Conservation (phyloP, 2,888 invertebrate genomes). For the Phaedon cochleariae region DNA sequence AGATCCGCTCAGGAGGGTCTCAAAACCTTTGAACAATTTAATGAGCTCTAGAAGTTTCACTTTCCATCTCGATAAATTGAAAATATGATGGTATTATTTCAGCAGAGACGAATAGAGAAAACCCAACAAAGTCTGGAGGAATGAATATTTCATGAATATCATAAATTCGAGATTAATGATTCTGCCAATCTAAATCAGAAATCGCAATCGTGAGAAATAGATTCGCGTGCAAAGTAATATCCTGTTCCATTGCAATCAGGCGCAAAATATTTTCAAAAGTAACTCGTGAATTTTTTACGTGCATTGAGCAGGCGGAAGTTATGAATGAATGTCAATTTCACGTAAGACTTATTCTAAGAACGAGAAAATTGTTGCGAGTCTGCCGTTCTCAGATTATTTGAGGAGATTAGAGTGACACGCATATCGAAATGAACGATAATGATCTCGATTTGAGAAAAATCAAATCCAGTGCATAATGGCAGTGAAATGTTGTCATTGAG, state of each 20-base stretch:
- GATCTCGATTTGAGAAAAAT: slow-evolving; percentile 25
- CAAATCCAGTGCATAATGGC: slow-evolving; percentile 7
- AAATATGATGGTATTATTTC: too few species aligned
- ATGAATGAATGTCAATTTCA: slow-evolving; percentile 49
- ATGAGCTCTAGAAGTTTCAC: too few species aligned
- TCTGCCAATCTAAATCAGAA: not conserved
- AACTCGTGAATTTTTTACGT: slow-evolving; percentile 3
- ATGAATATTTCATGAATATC: too few species aligned
- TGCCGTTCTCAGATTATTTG: slow-evolving; percentile 48
- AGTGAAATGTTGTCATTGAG: not conserved
- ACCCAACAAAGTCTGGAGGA: too few species aligned
- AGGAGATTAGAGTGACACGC: slow-evolving; percentile 36
- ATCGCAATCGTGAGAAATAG: slow-evolving; percentile 8
- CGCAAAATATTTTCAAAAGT: slow-evolving; percentile 26
- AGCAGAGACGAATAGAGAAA: too few species aligned
- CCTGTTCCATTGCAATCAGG: slow-evolving; percentile 29
- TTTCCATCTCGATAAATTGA: too few species aligned
- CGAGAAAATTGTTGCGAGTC: slow-evolving; percentile 46
- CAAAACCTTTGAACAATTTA: too few species aligned
- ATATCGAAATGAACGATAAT: slow-evolving; percentile 36
- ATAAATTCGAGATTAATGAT: not conserved
- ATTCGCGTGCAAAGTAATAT: slow-evolving; percentile 10
- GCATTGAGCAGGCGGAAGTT: slow-evolving; percentile 32
- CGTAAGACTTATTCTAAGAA: slow-evolving; percentile 46
- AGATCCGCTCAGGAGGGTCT: too few species aligned